A percentile compares a stretch with the other conserved stretches of the same genome.
Conservation (phyloP, 35 echinoderm and acorn worm genomes). For the Lytechinus variegatus region DNA sequence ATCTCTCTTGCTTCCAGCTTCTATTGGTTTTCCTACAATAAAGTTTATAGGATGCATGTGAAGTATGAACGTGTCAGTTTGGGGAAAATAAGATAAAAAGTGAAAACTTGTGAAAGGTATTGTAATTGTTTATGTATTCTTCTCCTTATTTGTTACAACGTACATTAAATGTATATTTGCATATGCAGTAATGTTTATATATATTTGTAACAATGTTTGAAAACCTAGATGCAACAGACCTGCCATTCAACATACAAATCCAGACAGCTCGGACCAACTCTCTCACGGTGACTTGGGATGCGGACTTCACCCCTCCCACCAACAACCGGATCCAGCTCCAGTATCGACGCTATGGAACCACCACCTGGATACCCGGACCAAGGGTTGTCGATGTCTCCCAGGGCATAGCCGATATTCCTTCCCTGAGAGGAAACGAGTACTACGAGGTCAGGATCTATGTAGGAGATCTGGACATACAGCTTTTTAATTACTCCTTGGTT, state of each 20-base stretch:
- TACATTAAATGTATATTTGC: no score
- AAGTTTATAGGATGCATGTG: no score
- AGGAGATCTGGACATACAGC: not conserved
- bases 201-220: not conserved
- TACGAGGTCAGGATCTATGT: constrained; percentile 75
- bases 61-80: no score
- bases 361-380: constrained; percentile 65
- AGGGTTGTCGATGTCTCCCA: constrained; percentile 24
- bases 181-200: no score
- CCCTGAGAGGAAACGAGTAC: constrained; percentile 70
- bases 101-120: no score
- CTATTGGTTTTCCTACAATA: no score
- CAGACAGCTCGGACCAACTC: constrained; percentile 66
- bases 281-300: constrained; percentile 69
- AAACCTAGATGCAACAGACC: constrained; percentile 65
- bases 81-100: no score
- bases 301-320: not conserved
- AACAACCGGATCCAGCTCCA: constrained; percentile 43
- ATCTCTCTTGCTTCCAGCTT: no score
- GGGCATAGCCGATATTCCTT: constrained; percentile 60
- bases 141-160: no score
- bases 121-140: no score
- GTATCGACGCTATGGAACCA: constrained; percentile 69
- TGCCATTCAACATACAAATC: constrained; percentile 85
- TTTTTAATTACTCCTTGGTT: constrained; percentile 52